Evolutionary conservation across 2,113 vertebrate species (phyloP), one percentile per base, ranked within the genome.

Genomic region (Pelvicachromis taeniatus): DNA sequence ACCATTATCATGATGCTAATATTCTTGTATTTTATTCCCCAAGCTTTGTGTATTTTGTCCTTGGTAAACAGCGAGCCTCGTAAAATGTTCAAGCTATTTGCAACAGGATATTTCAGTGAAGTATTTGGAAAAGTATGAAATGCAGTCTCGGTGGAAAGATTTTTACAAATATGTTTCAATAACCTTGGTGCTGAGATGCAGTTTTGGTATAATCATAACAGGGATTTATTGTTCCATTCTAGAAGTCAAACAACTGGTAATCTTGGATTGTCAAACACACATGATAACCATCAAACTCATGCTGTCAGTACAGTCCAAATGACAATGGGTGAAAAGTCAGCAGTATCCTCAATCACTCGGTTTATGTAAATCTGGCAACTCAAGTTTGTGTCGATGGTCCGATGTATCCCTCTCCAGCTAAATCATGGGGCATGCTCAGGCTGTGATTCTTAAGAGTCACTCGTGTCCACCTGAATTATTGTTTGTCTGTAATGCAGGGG

Each of bases 391-490:
- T 85, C 82, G 68, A 81, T 63, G 68, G 89, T 89, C 80, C 86
- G 40, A 77, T 26, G 4, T 75, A 87, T 89, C 91, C 85, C 80
- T 89, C 90, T 88, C 78, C 82, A 88, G 82, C 88, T 87, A 89
- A 87, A 91, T 88, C 91, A 93, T 52, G 63, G 80, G 90, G 45
- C 83, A 86, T 73, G 84, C 83, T 92, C 87, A 21, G 85, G 87
- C 84, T 78, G 90, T 95, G 95, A 95, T 95, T 96, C 94, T 93
- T 90, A 89, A 96, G 95, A 94, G 94, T 92, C 95, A 94, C 94
- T 95, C 89, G 91, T 93, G 93, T 95, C 93, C 94, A 95, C 94
- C 96, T 95, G 95, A 96, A 95, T 95, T 93, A 95, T 93, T 95
- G 95, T 96, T 95, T 95, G 93, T 91, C 93, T 93, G 93, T 86